Evolutionary conservation across 2,113 vertebrate species (phyloP).

Genomic region (Camarhynchus parvulus): DNA sequence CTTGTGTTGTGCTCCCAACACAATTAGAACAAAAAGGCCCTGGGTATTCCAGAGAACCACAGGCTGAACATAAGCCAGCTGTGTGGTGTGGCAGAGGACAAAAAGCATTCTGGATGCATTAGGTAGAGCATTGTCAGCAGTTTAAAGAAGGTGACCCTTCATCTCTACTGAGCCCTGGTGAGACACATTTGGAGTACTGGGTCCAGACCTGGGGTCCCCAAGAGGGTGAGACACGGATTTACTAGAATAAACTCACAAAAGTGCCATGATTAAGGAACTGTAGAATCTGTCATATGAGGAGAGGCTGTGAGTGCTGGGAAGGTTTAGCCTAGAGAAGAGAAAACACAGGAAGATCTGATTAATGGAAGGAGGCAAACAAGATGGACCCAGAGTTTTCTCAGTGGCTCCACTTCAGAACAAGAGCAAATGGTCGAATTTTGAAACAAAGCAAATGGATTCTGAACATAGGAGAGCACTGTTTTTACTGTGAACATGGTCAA

Average conservation of each 20-base stretch:
- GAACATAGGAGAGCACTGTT: neutral
- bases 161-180: neutral
- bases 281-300: neutral
- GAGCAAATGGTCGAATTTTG: neutral
- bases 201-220: neutral
- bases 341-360: neutral
- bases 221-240: neutral
- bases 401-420: neutral
- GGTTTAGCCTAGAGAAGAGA: neutral
- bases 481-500: neutral
- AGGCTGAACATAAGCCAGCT: neutral
- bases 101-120: neutral
- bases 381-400: neutral
- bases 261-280: neutral
- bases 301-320: neutral
- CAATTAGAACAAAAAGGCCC: neutral
- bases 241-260: neutral
- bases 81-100: neutral
- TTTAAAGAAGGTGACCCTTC: neutral
- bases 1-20: neutral
- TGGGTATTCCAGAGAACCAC: neutral
- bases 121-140: neutral
- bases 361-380: neutral
- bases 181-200: neutral
- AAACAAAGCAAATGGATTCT: neutral